Conservation (phyloP, 1,140 invertebrate species). For the Coelopa frigida region DNA sequence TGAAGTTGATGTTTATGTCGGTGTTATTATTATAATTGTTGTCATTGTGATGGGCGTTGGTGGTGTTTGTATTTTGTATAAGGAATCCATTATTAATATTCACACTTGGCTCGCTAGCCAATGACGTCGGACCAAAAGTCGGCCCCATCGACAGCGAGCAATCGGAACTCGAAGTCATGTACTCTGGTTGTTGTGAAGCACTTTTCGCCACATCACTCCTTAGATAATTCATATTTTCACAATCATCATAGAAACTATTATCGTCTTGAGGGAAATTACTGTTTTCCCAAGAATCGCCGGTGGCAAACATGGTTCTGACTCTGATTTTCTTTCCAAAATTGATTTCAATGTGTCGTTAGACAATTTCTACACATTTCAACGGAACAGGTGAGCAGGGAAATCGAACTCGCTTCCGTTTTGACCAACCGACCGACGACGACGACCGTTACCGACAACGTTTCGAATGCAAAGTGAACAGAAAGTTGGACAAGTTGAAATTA, state of each 20-base stretch:
- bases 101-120: no score
- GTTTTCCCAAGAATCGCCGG: slow-evolving; percentile 24
- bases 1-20: slow-evolving; percentile 11
- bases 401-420: no score
- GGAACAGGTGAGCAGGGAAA: no score
- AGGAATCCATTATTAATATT: neutral
- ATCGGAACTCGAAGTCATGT: no score
- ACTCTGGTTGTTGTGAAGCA: no score
- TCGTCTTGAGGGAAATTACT: slow-evolving; percentile 28
- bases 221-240: no score
- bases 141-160: no score
- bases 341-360: no score
- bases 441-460: slow-evolving; percentile 20
- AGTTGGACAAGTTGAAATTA: slow-evolving; percentile 24
- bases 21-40: neutral
- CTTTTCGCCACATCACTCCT: no score
- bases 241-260: slow-evolving; percentile 33
- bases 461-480: slow-evolving; percentile 31
- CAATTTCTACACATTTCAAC: no score
- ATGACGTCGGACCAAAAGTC: no score
- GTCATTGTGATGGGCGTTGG: neutral
- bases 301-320: slow-evolving; percentile 24
- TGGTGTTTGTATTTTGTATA: neutral
- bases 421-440: slow-evolving; percentile 5
- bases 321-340: slow-evolving; percentile 5